Conservation (phyloP, 2,113 vertebrate species). For the Ammospiza nelsoni region DNA sequence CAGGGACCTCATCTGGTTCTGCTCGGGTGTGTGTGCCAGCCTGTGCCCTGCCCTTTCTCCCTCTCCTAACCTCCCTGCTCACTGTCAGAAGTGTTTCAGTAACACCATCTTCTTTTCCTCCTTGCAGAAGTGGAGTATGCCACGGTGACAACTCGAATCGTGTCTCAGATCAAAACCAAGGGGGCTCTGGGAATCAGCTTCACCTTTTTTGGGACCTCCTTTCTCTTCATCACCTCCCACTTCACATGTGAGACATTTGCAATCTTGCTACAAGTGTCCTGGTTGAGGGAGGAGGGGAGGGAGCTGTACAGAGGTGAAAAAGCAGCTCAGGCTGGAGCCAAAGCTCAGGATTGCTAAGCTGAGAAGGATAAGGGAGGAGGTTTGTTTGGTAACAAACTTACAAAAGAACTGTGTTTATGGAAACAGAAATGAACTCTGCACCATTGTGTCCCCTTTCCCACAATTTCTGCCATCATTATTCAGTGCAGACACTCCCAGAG, state of each 20-base stretch:
- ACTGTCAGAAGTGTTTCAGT: not conserved
- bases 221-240: conserved; percentile 98
- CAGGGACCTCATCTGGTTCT: conserved; percentile 98
- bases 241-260: conserved; percentile 90
- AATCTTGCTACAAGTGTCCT: not conserved
- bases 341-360: not conserved
- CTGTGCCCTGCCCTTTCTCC: not conserved
- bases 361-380: not conserved
- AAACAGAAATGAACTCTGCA: not conserved
- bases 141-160: conserved; percentile 94
- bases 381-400: not conserved
- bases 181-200: conserved; percentile 91
- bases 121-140: conserved; percentile 89
- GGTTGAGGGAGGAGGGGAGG: not conserved
- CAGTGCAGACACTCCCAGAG: not conserved
- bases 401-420: not conserved
- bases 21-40: conserved; percentile 82
- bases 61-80: not conserved
- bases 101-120: not conserved
- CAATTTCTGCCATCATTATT: not conserved
- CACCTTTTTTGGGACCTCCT: conserved; percentile 96
- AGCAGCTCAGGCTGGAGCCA: not conserved
- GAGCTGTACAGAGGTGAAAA: not conserved
- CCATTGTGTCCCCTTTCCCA: not conserved
- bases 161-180: conserved; percentile 99